phyloP scores from a whole-genome alignment of 2,888 invertebrate genomes.

The Hydrotaea diabolus region DNA sequence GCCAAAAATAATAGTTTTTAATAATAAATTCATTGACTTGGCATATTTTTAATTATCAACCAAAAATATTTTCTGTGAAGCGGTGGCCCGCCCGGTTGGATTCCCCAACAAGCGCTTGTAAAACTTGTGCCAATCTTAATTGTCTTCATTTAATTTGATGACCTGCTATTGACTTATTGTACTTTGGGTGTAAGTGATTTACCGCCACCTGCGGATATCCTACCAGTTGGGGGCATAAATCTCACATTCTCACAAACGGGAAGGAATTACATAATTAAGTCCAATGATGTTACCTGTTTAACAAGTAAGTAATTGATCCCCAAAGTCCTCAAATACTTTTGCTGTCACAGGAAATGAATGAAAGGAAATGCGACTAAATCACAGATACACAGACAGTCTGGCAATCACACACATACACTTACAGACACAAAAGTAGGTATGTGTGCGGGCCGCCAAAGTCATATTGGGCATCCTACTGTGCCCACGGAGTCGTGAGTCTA shows the following conservation, averaged over 20 bases:
- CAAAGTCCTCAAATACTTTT: conserved; percentile 60
- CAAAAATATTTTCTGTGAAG: too few relatives aligned
- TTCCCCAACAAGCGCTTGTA: background rate
- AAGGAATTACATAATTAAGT: conserved; percentile 61
- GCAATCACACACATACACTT: background rate
- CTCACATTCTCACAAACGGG: conserved; percentile 45
- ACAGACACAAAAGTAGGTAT: background rate
- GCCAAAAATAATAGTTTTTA: too few relatives aligned
- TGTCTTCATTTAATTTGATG: background rate
- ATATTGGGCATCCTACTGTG: conserved; percentile 33
- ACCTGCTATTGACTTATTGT: background rate
- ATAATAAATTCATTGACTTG: too few relatives aligned
- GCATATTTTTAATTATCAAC: too few relatives aligned
- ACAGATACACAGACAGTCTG: background rate
- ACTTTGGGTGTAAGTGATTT: conserved; percentile 18
- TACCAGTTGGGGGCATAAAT: conserved; percentile 51
- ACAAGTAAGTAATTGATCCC: conserved; percentile 65
- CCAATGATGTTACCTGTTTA: conserved; percentile 61
- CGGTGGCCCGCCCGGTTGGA: too few relatives aligned
- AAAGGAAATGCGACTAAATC: conserved; percentile 4
- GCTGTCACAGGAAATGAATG: conserved; percentile 32
- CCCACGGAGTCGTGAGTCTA: conserved; percentile 6
- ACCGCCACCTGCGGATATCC: conserved; percentile 20
- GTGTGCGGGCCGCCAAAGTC: background rate
- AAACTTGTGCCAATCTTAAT: background rate